Percentiles rank a stretch among this genome's conserved stretches.
Evolutionary conservation across 2,888 invertebrate genomes (phyloP).

Genomic region (Catocala nupta): DNA sequence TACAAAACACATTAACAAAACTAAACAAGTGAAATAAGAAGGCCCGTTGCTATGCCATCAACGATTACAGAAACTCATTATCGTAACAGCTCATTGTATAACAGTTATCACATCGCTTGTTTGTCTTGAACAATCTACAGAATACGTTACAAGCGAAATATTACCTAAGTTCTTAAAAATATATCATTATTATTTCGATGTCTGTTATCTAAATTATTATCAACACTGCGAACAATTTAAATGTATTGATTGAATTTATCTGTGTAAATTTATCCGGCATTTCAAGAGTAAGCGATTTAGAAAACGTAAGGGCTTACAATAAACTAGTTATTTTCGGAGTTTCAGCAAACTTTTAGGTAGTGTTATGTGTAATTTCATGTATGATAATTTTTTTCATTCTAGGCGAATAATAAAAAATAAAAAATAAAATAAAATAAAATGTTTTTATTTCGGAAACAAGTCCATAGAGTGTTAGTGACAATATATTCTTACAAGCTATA

Average conservation of each 20-base stretch:
- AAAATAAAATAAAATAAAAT: no score
- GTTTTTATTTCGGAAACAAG: no score
- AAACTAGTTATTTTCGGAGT: no score
- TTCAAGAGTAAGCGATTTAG: no score
- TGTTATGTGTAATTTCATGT: no score
- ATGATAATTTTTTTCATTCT: no score
- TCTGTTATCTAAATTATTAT: not conserved
- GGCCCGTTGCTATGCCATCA: constrained; percentile 14
- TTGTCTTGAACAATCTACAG: constrained; percentile 6
- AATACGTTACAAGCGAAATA: not conserved
- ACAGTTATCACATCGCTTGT: constrained; percentile 9
- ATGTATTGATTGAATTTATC: not conserved
- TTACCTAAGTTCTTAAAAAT: not conserved
- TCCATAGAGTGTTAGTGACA: no score
- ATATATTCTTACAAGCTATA: no score
- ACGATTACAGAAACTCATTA: constrained; percentile 20
- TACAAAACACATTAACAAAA: not conserved
- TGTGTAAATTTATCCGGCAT: no score
- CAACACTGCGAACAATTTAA: constrained; percentile 1
- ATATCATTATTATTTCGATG: not conserved
- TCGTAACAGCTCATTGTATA: constrained; percentile 9
- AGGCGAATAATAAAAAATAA: no score
- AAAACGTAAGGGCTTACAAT: no score
- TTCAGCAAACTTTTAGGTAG: no score
- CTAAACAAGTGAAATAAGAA: constrained; percentile 5